These are phyloP conservation scores for Crematogaster levior DNA, from an alignment of 2,888 invertebrate genomes.

Conservation along the genomic window DNA sequence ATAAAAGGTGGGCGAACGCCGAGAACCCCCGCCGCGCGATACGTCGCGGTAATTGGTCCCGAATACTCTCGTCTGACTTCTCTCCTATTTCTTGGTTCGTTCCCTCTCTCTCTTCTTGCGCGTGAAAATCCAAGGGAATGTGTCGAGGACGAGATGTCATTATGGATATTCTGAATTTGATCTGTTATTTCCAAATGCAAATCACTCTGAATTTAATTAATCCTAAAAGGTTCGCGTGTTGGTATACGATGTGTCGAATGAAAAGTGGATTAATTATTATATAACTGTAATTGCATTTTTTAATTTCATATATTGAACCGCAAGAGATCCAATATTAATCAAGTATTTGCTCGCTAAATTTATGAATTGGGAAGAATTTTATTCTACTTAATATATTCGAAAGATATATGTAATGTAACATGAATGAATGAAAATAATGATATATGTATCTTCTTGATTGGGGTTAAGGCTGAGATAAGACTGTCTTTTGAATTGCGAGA, in stretches of 20 bases:
- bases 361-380: neutral
- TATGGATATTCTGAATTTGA: neutral
- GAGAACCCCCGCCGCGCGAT: constrained; percentile 60
- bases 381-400: neutral
- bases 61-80: constrained; percentile 55
- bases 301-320: too few relatives aligned
- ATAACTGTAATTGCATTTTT: neutral
- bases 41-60: constrained; percentile 73
- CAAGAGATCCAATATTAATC: neutral
- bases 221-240: neutral
- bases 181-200: constrained; percentile 2
- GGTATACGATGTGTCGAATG: too few relatives aligned
- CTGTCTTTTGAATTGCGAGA: neutral
- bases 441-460: neutral
- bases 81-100: constrained; percentile 34
- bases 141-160: constrained; percentile 38
- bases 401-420: neutral
- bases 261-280: neutral
- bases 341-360: neutral
- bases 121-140: constrained; percentile 12
- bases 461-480: neutral
- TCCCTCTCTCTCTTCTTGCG: constrained; percentile 1
- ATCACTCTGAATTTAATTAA: neutral
- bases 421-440: neutral
- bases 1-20: constrained; percentile 43